Percentiles rank a stretch among this genome's conserved stretches.
phyloP scores from a whole-genome alignment of 2,113 vertebrate species.

The Oreocharis arfaki region DNA sequence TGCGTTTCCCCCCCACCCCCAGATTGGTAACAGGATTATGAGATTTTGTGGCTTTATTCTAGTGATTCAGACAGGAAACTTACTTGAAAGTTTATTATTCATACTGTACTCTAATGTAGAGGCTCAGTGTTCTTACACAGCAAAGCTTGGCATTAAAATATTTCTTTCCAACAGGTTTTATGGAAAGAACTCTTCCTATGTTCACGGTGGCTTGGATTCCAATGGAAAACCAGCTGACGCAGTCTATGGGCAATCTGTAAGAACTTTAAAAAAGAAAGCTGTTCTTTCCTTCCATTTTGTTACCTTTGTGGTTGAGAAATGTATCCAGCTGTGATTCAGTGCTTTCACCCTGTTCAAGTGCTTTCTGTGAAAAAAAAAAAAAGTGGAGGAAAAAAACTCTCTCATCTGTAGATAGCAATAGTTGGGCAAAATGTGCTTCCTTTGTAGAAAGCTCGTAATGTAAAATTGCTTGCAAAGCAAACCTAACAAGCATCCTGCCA shows the following conservation, averaged over 20 bases:
- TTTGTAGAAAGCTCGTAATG: neutral
- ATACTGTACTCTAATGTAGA: neutral
- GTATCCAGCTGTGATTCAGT: neutral
- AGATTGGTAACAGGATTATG: neutral
- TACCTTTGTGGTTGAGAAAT: neutral
- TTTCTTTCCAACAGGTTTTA: conserved; percentile 84
- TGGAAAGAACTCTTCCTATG: conserved; percentile 97
- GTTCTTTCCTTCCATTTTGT: neutral
- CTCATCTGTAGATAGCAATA: neutral
- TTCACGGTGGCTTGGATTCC: conserved; percentile 92
- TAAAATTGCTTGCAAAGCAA: neutral
- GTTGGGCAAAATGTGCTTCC: neutral
- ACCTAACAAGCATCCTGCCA: neutral
- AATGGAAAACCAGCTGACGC: conserved; percentile 94
- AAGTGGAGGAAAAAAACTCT: neutral
- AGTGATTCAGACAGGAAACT: neutral
- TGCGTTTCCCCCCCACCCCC: neutral
- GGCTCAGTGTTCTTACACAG: neutral
- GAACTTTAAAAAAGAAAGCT: neutral
- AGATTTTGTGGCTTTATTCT: neutral
- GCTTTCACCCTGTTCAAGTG: neutral
- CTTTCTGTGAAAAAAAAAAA: neutral
- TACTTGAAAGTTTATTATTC: neutral
- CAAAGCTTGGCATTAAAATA: neutral
- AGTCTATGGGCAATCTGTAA: conserved; percentile 93